These are phyloP conservation scores for Euleptes europaea DNA, from an alignment of 2,113 vertebrate species.

Conservation along the genomic window DNA sequence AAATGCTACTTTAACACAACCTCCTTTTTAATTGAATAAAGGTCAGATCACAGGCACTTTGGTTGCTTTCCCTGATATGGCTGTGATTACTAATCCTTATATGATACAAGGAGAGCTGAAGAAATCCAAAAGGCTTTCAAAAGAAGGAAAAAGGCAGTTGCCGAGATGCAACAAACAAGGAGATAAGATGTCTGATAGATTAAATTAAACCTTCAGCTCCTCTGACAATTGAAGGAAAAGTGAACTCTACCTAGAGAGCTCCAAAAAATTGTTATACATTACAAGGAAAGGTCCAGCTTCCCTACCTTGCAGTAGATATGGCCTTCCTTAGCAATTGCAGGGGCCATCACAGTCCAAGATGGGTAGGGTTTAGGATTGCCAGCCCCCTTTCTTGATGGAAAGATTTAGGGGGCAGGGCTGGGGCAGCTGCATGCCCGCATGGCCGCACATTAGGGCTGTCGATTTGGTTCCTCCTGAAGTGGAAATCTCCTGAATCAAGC, in stretches of 20 bases:
- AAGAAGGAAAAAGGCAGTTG: background rate
- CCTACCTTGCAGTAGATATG: background rate
- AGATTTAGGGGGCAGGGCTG: too few relatives aligned
- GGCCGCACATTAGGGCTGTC: too few relatives aligned
- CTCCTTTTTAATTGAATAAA: slow-evolving; percentile 47
- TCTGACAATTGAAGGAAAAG: slow-evolving; percentile 1
- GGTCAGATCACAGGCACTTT: slow-evolving; percentile 35
- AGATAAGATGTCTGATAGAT: slow-evolving; percentile 8
- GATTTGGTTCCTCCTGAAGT: too few relatives aligned
- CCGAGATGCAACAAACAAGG: background rate
- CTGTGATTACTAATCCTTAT: slow-evolving; percentile 36
- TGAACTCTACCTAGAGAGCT: background rate
- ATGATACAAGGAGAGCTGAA: background rate
- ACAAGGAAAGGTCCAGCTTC: background rate
- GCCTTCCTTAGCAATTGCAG: background rate
- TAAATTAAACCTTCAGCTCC: background rate
- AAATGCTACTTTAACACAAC: slow-evolving; percentile 31
- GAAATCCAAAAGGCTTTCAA: slow-evolving; percentile 1
- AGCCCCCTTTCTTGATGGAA: too few relatives aligned
- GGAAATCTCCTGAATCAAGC: too few relatives aligned
- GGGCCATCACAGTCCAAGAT: too few relatives aligned
- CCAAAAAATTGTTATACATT: background rate
- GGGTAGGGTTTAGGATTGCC: too few relatives aligned
- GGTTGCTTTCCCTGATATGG: slow-evolving; percentile 33
- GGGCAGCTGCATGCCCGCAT: too few relatives aligned